These are phyloP conservation scores for Andrena cerasifolii DNA, from an alignment of 1,140 invertebrate genomes.

Conservation along the genomic window DNA sequence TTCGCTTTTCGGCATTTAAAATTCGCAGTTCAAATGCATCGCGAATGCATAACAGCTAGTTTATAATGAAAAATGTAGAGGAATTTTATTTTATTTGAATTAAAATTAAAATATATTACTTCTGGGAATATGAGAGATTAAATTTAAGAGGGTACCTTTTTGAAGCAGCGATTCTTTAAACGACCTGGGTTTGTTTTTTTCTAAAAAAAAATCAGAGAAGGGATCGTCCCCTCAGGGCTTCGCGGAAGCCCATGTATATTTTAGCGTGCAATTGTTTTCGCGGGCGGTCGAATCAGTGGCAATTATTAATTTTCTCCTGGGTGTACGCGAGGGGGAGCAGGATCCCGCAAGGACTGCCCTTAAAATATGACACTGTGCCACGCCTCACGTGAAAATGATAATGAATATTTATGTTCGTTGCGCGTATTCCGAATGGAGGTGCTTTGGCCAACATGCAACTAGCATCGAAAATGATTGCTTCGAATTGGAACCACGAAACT, in stretches of 20 bases:
- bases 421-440: background rate
- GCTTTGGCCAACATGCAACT: background rate
- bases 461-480: background rate
- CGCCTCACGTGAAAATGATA: background rate
- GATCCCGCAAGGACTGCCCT: background rate
- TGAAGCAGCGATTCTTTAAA: too few species aligned
- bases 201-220: background rate
- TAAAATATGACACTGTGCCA: slow-evolving; percentile 4
- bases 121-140: too few species aligned
- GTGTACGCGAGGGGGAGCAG: background rate
- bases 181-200: too few species aligned
- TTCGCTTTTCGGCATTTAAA: too few species aligned
- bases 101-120: too few species aligned
- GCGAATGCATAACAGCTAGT: too few species aligned
- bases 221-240: slow-evolving; percentile 1
- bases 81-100: too few species aligned
- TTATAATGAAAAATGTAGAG: too few species aligned
- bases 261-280: slow-evolving; percentile 35
- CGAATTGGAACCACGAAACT: background rate
- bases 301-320: slow-evolving; percentile 28
- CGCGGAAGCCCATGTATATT: background rate
- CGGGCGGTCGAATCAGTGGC: slow-evolving; percentile 7
- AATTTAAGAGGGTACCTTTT: too few species aligned
- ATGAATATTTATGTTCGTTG: background rate
- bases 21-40: too few species aligned